A percentile compares a stretch with the other conserved stretches of the same genome.
phyloP scores from a whole-genome alignment of 1,140 invertebrate species.

The Cyclargus thomasi region DNA sequence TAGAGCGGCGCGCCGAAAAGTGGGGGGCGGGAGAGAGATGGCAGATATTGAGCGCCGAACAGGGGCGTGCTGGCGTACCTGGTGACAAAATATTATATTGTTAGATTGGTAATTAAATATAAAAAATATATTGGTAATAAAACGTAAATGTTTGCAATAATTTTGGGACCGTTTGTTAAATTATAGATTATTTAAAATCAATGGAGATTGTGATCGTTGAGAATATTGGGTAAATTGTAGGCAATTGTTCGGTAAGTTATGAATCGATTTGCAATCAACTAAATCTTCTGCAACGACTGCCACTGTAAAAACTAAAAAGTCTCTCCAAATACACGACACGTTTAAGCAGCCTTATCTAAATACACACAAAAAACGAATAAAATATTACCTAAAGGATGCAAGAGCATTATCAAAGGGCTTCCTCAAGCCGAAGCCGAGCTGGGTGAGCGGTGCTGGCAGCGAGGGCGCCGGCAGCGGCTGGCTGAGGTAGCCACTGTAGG shows the following conservation, averaged over 20 bases:
- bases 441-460: conserved; percentile 79
- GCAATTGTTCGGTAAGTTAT: no score
- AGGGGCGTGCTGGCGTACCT: conserved; percentile 58
- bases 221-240: no score
- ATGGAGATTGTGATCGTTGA: no score
- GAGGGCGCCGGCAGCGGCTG: conserved; percentile 77
- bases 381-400: conserved; percentile 75
- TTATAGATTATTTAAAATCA: no score
- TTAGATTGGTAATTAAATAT: neutral
- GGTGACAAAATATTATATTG: conserved; percentile 27
- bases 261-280: no score
- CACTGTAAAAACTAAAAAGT: no score
- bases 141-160: no score
- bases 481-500: conserved; percentile 89
- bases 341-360: no score
- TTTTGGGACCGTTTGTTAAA: no score
- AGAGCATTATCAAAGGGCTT: conserved; percentile 85
- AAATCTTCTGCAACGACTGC: no score
- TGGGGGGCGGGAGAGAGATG: conserved; percentile 79
- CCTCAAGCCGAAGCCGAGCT: conserved; percentile 82
- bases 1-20: conserved; percentile 79
- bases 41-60: conserved; percentile 76
- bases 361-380: neutral
- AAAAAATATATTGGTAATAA: no score
- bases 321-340: no score